Conservation (phyloP, 1,140 invertebrate species). For the Coenobita brevimanus region DNA sequence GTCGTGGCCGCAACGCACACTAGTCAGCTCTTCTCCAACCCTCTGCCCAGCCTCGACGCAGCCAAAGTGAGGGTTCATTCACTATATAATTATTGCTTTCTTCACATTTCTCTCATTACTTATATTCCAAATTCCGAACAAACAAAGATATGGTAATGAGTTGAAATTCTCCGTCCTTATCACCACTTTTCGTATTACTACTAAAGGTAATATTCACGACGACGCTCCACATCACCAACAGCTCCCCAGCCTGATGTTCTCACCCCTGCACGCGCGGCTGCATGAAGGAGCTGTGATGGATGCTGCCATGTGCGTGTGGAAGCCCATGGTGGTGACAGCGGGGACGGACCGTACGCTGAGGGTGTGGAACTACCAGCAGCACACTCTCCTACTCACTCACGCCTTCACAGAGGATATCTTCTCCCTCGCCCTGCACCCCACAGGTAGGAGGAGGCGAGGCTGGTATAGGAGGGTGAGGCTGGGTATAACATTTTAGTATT, state of each 20-base stretch:
- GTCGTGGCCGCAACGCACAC: constrained; percentile 64
- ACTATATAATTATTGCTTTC: too few species aligned
- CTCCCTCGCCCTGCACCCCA: constrained; percentile 59
- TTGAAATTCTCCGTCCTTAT: too few species aligned
- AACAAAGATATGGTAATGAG: too few species aligned
- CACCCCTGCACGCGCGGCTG: constrained; percentile 50
- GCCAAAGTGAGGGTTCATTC: constrained; percentile 54
- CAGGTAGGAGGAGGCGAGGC: constrained; percentile 39
- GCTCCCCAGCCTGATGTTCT: constrained; percentile 61
- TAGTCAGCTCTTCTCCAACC: constrained; percentile 63
- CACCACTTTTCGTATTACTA: too few species aligned
- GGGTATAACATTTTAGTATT: too few species aligned
- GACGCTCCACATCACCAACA: constrained; percentile 7
- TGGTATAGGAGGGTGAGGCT: not conserved
- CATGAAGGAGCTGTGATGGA: constrained; percentile 52
- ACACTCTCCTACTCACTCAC: constrained; percentile 53
- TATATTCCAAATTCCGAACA: not conserved
- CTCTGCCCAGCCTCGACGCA: constrained; percentile 57
- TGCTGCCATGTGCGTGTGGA: constrained; percentile 64
- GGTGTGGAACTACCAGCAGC: constrained; percentile 58
- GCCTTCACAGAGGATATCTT: constrained; percentile 68
- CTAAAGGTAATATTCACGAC: too few species aligned
- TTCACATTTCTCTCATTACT: not conserved
- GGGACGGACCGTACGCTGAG: constrained; percentile 58
- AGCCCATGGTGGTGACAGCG: constrained; percentile 51